These are phyloP conservation scores for Bombus affinis DNA, from an alignment of 1,140 invertebrate species.

Conservation along the genomic window DNA sequence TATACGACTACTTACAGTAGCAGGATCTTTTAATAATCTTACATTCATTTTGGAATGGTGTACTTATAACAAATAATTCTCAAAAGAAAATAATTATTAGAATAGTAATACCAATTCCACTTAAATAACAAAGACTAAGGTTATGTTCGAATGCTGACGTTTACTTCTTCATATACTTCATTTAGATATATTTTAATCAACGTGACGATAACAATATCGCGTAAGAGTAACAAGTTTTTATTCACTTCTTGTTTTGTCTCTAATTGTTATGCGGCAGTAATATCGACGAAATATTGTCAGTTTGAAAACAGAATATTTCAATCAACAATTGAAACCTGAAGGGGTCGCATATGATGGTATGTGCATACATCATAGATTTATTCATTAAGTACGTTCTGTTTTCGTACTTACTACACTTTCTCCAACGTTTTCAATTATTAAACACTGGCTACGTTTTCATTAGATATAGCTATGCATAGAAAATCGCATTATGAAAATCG, in stretches of 20 bases:
- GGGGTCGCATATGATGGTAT: neutral
- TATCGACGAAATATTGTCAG: neutral
- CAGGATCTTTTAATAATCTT: slow-evolving; percentile 86
- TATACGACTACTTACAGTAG: slow-evolving; percentile 87
- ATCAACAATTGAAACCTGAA: slow-evolving; percentile 44
- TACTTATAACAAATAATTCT: neutral
- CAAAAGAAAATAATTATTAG: neutral
- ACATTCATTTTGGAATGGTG: slow-evolving; percentile 70
- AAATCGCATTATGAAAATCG: neutral
- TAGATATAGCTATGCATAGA: neutral
- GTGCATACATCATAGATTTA: neutral
- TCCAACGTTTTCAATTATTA: neutral
- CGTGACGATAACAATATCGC: too few species aligned
- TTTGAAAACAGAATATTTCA: slow-evolving; percentile 28
- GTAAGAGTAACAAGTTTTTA: neutral
- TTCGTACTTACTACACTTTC: neutral
- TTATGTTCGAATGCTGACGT: slow-evolving; percentile 34
- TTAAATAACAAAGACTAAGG: slow-evolving; percentile 4
- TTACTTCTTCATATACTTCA: slow-evolving; percentile 1
- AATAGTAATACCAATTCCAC: neutral
- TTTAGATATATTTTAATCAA: neutral
- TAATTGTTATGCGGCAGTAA: neutral
- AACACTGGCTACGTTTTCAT: neutral
- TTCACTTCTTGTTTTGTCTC: neutral
- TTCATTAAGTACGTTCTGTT: slow-evolving; percentile 9